These are phyloP conservation scores for Cordylochernes scorpioides DNA, from an alignment of 2,888 invertebrate genomes.

Conservation along the genomic window DNA sequence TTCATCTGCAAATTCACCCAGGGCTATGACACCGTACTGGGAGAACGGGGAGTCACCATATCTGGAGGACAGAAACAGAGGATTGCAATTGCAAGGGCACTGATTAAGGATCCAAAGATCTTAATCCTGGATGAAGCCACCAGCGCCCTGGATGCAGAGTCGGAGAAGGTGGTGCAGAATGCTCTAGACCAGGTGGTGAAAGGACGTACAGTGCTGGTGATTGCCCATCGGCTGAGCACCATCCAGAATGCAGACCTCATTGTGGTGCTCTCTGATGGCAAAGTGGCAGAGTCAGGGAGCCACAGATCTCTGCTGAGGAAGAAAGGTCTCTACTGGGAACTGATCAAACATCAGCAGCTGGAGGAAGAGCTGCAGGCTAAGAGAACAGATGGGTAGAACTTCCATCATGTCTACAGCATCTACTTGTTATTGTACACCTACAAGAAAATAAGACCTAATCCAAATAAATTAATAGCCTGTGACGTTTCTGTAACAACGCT, in stretches of 20 bases:
- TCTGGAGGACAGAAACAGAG: conserved; percentile 86
- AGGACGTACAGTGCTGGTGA: conserved; percentile 72
- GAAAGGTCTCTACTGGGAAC: conserved; percentile 57
- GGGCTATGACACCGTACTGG: conserved; percentile 58
- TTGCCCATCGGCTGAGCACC: conserved; percentile 77
- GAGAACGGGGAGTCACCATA: conserved; percentile 67
- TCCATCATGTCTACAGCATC: too few relatives aligned
- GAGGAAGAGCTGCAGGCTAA: too few relatives aligned
- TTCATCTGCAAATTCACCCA: conserved; percentile 54
- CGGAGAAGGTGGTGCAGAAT: conserved; percentile 63
- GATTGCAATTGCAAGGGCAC: conserved; percentile 74
- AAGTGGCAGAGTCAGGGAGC: conserved; percentile 59
- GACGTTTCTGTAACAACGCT: too few relatives aligned
- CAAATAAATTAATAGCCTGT: too few relatives aligned
- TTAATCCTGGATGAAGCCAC: conserved; percentile 83
- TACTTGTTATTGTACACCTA: too few relatives aligned
- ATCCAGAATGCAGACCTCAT: conserved; percentile 70
- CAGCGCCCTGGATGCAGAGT: conserved; percentile 72
- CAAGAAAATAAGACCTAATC: too few relatives aligned
- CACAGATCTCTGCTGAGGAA: conserved; percentile 47
- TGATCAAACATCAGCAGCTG: conserved; percentile 27
- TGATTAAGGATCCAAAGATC: conserved; percentile 64
- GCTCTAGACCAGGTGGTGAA: conserved; percentile 55
- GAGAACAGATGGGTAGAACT: too few relatives aligned
- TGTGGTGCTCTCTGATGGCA: conserved; percentile 58